Evolutionary conservation across 1,140 invertebrate species (phyloP).

Genomic region (Delia radicum): DNA sequence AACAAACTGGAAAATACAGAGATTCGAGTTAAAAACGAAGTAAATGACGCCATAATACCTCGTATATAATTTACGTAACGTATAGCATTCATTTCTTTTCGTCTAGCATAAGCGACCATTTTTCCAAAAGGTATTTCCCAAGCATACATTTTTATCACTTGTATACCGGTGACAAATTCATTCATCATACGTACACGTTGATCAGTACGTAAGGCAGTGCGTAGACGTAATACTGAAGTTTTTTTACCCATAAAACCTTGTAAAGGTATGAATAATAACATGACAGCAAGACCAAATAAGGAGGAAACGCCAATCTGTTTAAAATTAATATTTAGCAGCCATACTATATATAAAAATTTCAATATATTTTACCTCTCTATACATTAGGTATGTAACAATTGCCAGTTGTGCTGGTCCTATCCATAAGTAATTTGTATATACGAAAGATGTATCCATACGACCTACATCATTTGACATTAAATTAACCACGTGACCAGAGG

Average conservation of each 20-base stretch:
- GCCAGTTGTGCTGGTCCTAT: constrained; percentile 61
- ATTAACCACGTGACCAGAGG: constrained; percentile 76
- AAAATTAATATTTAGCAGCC: not conserved
- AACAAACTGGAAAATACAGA: constrained; percentile 77
- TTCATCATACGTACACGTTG: constrained; percentile 79
- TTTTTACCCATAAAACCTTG: constrained; percentile 76
- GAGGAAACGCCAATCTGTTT: constrained; percentile 58
- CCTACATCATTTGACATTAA: constrained; percentile 66
- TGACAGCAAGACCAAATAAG: constrained; percentile 73
- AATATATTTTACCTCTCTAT: constrained; percentile 57
- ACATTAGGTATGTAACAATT: constrained; percentile 58
- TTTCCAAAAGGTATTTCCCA: constrained; percentile 80
- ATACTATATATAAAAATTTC: too few species aligned
- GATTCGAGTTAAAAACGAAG: constrained; percentile 74
- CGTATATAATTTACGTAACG: constrained; percentile 68
- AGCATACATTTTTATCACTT: constrained; percentile 90
- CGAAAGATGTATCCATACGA: constrained; percentile 52
- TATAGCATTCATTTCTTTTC: constrained; percentile 61
- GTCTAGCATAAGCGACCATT: constrained; percentile 62
- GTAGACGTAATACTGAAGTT: constrained; percentile 65
- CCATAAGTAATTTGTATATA: constrained; percentile 57
- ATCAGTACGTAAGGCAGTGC: constrained; percentile 73
- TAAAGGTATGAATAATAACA: constrained; percentile 80
- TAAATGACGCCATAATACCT: constrained; percentile 72
- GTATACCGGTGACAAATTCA: constrained; percentile 82